Percentiles rank a stretch among this genome's conserved stretches.
Evolutionary conservation across 2,113 vertebrate genomes (phyloP).

Genomic region (Epinephelus fuscoguttatus): DNA sequence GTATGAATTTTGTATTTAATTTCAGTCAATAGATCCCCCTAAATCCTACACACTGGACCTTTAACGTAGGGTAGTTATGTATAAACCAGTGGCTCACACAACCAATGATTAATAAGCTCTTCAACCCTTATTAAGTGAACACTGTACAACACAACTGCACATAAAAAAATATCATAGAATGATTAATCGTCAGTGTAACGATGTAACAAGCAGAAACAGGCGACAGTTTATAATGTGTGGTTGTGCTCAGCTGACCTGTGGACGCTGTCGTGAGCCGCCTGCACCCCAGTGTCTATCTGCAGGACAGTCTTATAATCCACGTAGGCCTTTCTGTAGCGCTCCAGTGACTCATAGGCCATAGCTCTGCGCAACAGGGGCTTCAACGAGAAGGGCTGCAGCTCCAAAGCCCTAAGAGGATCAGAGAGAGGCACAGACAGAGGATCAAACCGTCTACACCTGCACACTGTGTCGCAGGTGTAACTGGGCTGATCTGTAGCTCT

Average conservation of each 20-base stretch:
- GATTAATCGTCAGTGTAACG: not conserved
- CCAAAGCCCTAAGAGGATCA: constrained; percentile 90
- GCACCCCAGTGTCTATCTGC: constrained; percentile 92
- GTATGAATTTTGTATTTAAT: too few relatives aligned
- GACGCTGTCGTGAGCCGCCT: constrained; percentile 90
- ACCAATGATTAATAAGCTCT: not conserved
- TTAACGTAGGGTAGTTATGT: too few relatives aligned
- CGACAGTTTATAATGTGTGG: not conserved
- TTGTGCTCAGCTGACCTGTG: constrained; percentile 87
- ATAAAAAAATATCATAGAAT: not conserved
- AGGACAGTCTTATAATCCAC: constrained; percentile 94
- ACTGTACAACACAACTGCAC: too few relatives aligned
- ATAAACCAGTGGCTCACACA: too few relatives aligned
- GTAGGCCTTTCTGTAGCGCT: constrained; percentile 93
- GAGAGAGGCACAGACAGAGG: constrained; percentile 54
- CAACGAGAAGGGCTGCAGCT: constrained; percentile 92
- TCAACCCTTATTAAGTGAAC: not conserved
- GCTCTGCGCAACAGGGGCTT: constrained; percentile 95
- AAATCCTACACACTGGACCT: too few relatives aligned
- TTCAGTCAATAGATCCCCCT: too few relatives aligned
- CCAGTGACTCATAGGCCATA: constrained; percentile 92
- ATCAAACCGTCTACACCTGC: constrained; percentile 40
- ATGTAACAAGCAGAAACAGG: not conserved
- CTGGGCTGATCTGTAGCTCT: constrained; percentile 4
- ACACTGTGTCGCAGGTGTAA: constrained; percentile 25